Base-by-base conservation (phyloP, 2,113 vertebrate genomes). In the Mionectes macconnelli region DNA sequence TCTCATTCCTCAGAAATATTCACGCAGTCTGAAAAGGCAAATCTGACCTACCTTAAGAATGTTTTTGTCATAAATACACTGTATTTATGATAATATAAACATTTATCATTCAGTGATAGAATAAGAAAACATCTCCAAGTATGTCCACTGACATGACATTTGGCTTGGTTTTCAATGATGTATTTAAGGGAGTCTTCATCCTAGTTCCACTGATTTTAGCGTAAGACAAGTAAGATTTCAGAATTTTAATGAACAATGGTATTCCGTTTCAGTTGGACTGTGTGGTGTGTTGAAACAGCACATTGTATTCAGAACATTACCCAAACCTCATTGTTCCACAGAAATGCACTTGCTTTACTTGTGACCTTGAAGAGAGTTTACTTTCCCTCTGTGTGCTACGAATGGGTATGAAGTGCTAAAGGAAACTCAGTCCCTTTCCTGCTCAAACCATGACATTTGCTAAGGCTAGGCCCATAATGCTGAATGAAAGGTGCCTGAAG, bases 321-420 rank as follows among this genome's bases (percentile, higher is more conserved):
- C 23, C 21, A 63, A 42, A 67, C 63, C 15, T 60, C 31, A 57
- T 10, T 76, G 22, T 31, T 63, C 52, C 81, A 87, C 35, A 86
- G 57, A 70, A 83, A 87, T 57, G 15, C 7, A 49, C 3, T 8
- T 63, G 33, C 37, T 62, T 82, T 44, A 67, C 33, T 68, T 72
- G 15, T 12, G 19, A 55, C 39, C 67, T 80, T 11, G 33, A 76
- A 76, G 16, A 79, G 93, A 84, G 31, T 53, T 35, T 68, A 19
- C 5, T 84, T 57, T 70, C 12, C 37, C 23, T 57, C 47, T 1
- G 1, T 3, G 4, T 2, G 2, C 16, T 64, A 4, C 33, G 28
- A 2, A 4, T 16, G 16, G 10, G 23, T 50, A 17, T 55, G 33
- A 93, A 37, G 55, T 78, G 12, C 40, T 17, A 33, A 8, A 13